These are phyloP conservation scores for Paramisgurnus dabryanus DNA, from an alignment of 2,113 vertebrate genomes.

Conservation along the genomic window DNA sequence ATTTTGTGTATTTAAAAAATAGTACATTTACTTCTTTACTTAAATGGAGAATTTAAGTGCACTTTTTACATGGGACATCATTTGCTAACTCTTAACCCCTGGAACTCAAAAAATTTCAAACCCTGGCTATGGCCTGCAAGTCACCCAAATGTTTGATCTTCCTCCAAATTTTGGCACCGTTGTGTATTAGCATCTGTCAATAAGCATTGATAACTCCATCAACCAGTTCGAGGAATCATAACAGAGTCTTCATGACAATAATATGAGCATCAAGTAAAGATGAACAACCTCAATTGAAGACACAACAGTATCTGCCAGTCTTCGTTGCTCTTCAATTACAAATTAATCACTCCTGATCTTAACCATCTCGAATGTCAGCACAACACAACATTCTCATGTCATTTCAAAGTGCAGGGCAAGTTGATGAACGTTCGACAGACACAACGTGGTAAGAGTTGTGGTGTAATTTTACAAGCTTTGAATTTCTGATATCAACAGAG, in stretches of 20 bases:
- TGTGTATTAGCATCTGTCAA: conserved; percentile 31
- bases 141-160: not conserved
- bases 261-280: conserved; percentile 4
- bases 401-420: not conserved
- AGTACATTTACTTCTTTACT: too few species aligned
- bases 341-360: conserved; percentile 49
- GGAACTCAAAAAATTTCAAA: too few species aligned
- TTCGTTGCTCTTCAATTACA: conserved; percentile 42
- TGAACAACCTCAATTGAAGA: not conserved
- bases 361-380: conserved; percentile 37
- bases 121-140: too few species aligned
- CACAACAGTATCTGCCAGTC: conserved; percentile 32
- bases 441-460: not conserved
- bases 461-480: not conserved
- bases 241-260: conserved; percentile 22
- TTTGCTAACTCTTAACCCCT: too few species aligned
- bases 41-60: too few species aligned
- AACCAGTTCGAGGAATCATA: conserved; percentile 39
- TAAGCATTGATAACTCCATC: conserved; percentile 46
- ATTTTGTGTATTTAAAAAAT: too few species aligned
- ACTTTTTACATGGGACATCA: too few species aligned
- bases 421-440: not conserved
- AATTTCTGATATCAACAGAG: conserved; percentile 20
- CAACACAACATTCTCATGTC: conserved; percentile 29
- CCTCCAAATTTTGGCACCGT: not conserved